Base-by-base conservation (phyloP, 2,888 invertebrate species). In the Sphaerophoria rueppellii region DNA sequence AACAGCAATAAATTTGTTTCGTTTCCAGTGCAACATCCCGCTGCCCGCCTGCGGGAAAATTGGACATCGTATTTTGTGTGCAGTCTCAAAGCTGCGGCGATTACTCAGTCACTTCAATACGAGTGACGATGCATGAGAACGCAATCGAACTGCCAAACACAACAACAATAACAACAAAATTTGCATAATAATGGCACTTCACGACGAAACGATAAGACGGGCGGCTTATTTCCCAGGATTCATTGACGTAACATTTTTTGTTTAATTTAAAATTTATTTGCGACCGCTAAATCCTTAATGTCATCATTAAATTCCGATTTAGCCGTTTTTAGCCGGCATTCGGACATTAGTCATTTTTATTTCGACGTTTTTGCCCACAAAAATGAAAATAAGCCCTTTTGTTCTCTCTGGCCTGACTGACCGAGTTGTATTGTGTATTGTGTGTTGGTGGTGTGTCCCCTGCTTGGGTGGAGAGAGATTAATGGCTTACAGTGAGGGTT, bases 251-350 rank as follows among this genome's bases (percentile, higher is more conserved):
- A 24, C 24, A n/a, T 24, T 24, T 24, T 24, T 24, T 24, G 67
- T 75, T 43, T 72, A 57, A 79, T 83, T 75, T 63, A 50, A 75
- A 83, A 83, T 83, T 75, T 83, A 83, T 83, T 80, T 75, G 71
- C 67, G 67, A 32, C 80, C 43, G 75, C 43, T 61, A 24, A 75
- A 80, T 83, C 83, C 83, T 83, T 80, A 83, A 83, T 83, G 80
- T 83, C 83, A 83, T 80, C 80, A 83, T 83, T 83, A 83, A 83
- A 80, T 80, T 80, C 55, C 80, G 83, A 83, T 83, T 83, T 83
- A 80, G 75, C 80, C 83, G 54, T 80, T 80, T 80, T 75, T 57
- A 80, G 83, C 43, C 71, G 54, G 52, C 60, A 37, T 57, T 14
- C 54, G 57, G 72, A 65, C 72, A 75, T 83, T 80, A 83, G 83